Base-by-base conservation (phyloP, 1,140 invertebrate species). In the Neodiprion virginianus region DNA sequence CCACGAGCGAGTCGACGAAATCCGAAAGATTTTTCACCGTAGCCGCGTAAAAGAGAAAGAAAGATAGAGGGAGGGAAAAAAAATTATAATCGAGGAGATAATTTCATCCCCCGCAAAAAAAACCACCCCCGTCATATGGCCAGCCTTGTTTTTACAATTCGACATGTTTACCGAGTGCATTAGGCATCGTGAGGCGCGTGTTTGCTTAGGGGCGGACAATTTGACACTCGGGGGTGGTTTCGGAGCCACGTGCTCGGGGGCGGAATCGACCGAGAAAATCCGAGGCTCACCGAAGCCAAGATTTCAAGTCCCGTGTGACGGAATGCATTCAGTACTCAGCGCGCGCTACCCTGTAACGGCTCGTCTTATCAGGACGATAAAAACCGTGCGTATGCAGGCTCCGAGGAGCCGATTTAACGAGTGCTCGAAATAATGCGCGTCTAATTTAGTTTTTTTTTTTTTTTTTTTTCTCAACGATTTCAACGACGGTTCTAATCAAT, bases 311-410 rank as follows among this genome's bases (percentile, higher is more conserved):
- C 74, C 79, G 78, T 47, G 82, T 83, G 80, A 82, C 81, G 85
- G 84, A 87, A 87, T 87, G 83, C 81, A 80, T 80, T 82, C 84
- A 85, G 85, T 84, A 83, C 82, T 79, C 80, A 84, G 80, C 84
- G 85, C 82, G 84, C 83, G 80, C 76, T 81, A 81, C 53, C 53
- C 53, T 17, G n/a, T 61, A 61, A 61, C 73, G 73, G 72, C 68
- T 69, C 14, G 21, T 69, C 68, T 69, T 47, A 23, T 69, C 68
- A 28, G 68, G 21, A 5, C 68, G 21, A 47, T 47, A 47, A 23
- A 69, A 69, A 69, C 53, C 4, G n/a, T 17, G n/a, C 53, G 8
- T 40, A 40, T 40, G 28, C 28, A 40, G 28, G 28, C 28, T 40
- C 28, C 5, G 2, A 40, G 28, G 28, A 40, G 28, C 28, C 28